Evolutionary conservation across 1,140 invertebrate species (phyloP).

Genomic region (Tetramorium simillimum): DNA sequence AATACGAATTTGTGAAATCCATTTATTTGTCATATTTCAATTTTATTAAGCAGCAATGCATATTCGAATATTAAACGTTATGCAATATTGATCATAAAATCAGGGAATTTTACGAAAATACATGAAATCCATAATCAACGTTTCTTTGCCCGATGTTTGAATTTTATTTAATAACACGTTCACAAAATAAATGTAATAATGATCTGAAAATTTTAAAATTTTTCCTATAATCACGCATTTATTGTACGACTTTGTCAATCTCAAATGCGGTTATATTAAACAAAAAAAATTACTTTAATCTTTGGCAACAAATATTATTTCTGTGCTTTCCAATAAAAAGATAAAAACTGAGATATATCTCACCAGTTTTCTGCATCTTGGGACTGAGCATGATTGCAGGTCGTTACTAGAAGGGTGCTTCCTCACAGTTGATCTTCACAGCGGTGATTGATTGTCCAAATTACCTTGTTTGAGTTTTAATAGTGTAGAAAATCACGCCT

Average conservation of each 20-base stretch:
- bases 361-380: conserved; percentile 91
- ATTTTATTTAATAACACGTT: neutral
- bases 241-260: neutral
- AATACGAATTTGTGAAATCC: conserved; percentile 18
- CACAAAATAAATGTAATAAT: neutral
- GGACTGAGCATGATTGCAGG: conserved; percentile 89
- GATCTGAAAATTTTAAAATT: neutral
- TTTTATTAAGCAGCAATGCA: neutral
- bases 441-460: conserved; percentile 70
- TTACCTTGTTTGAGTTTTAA: conserved; percentile 57
- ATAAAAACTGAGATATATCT: conserved; percentile 27
- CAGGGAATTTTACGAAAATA: neutral
- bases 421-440: conserved; percentile 32
- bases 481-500: conserved; percentile 43
- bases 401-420: conserved; percentile 13
- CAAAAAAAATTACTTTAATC: neutral
- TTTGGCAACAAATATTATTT: neutral
- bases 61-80: conserved; percentile 19
- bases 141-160: neutral
- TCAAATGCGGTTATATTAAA: neutral
- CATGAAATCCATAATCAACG: neutral
- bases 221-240: neutral
- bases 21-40: neutral
- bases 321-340: neutral
- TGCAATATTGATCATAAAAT: neutral